phyloP scores from a whole-genome alignment of 2,113 vertebrate species.

The Heterotilapia buettikoferi region DNA sequence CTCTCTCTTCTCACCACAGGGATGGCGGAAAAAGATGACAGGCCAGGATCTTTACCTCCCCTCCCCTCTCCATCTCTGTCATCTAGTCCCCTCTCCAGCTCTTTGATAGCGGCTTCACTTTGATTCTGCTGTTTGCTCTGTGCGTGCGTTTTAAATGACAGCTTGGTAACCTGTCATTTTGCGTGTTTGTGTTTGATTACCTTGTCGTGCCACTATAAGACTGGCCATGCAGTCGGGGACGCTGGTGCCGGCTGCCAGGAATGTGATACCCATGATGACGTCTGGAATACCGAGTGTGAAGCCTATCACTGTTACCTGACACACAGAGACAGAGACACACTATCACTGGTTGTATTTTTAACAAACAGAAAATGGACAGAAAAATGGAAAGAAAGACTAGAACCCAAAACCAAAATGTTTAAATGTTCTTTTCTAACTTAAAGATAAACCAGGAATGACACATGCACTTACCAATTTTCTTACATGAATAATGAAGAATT shows the following conservation, averaged over 20 bases:
- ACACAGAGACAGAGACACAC: not conserved
- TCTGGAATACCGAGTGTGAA: slow-evolving; percentile 95
- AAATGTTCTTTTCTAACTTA: not conserved
- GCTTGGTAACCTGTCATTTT: not conserved
- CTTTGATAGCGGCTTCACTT: not conserved
- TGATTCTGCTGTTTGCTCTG: not conserved
- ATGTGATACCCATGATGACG: slow-evolving; percentile 98
- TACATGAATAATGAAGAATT: not conserved
- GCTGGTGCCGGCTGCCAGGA: slow-evolving; percentile 81
- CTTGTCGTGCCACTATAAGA: slow-evolving; percentile 94
- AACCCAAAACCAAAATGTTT: not conserved
- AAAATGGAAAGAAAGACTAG: not conserved
- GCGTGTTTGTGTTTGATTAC: slow-evolving; percentile 55
- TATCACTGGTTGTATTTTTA: not conserved
- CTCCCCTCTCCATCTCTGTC: not conserved
- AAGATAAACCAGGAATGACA: not conserved
- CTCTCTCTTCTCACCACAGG: not conserved
- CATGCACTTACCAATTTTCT: not conserved
- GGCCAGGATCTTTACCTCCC: not conserved
- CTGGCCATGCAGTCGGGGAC: slow-evolving; percentile 86
- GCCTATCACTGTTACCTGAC: slow-evolving; percentile 93
- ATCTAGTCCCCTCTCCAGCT: not conserved
- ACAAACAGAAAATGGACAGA: not conserved
- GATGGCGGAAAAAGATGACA: not conserved
- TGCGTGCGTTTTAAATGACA: not conserved